phyloP scores from a whole-genome alignment of 2,113 vertebrate species.

The Hoplias malabaricus region DNA sequence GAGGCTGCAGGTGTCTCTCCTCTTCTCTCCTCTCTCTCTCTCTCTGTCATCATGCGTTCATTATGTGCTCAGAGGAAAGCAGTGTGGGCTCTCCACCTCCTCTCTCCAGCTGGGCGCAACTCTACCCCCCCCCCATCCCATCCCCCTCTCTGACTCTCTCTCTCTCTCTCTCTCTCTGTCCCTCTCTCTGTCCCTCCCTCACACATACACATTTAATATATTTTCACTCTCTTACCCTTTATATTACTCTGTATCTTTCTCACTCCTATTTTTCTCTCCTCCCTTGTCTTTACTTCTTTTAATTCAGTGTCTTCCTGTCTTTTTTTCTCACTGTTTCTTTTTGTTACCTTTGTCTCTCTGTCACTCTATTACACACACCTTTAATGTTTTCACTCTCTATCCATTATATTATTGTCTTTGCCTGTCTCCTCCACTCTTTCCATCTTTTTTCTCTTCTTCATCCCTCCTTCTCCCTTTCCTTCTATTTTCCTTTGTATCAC shows the following conservation, averaged over 20 bases:
- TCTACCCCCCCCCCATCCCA: not conserved
- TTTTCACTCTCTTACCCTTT: conserved; percentile 15
- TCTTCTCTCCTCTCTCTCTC: no score
- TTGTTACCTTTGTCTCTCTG: no score
- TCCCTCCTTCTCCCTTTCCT: not conserved
- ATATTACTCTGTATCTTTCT: not conserved
- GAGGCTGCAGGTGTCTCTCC: conserved; percentile 1
- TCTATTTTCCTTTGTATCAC: conserved; percentile 3
- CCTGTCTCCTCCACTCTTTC: not conserved
- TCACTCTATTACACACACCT: no score
- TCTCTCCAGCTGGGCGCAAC: not conserved
- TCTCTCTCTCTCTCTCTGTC: not conserved
- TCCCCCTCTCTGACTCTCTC: not conserved
- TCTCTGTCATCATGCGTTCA: conserved; percentile 13
- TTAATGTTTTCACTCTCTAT: not conserved
- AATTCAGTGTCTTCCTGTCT: no score
- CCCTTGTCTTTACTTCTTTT: no score
- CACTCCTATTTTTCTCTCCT: not conserved
- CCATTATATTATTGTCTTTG: no score
- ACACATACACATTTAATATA: no score
- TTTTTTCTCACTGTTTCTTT: no score
- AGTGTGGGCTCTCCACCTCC: not conserved
- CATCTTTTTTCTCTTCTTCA: not conserved
- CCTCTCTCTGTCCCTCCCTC: conserved; percentile 2
- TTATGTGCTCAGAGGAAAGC: not conserved